These are phyloP conservation scores for Florisuga fusca DNA, from an alignment of 2,797 vertebrate species.

Conservation along the genomic window DNA sequence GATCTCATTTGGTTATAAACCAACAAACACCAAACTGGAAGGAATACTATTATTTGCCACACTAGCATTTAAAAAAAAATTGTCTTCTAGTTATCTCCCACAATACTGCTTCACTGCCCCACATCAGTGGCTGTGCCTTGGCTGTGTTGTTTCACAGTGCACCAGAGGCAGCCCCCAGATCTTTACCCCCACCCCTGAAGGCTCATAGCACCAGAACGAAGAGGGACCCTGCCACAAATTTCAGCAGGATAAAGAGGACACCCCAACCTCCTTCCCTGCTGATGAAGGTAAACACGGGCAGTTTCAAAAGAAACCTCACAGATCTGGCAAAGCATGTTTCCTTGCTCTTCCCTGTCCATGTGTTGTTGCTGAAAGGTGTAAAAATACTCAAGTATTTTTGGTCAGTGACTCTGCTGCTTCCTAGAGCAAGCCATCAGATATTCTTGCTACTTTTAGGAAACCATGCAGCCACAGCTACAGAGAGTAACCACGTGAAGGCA, in stretches of 20 bases:
- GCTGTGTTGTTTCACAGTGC: background rate
- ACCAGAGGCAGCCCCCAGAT: background rate
- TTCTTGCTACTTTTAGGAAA: background rate
- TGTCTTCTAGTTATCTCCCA: background rate
- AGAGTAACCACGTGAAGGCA: background rate
- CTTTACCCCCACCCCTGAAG: background rate
- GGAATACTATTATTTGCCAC: background rate
- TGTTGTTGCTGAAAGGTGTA: background rate
- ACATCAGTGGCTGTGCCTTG: fast-evolving
- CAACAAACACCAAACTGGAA: background rate
- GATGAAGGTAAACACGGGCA: background rate
- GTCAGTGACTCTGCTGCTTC: background rate
- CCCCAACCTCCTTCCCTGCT: background rate
- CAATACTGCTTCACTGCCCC: background rate
- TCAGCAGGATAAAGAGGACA: background rate
- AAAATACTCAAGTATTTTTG: background rate
- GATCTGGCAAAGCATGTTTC: background rate
- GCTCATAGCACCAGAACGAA: background rate
- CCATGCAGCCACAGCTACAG: background rate
- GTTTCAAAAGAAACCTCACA: background rate
- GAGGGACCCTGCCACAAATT: background rate
- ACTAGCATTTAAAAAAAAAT: background rate
- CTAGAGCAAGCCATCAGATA: background rate
- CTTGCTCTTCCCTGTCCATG: background rate
- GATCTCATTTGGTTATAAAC: background rate